phyloP scores from a whole-genome alignment of 2,113 vertebrate species.

The Gymnobelideus leadbeateri region DNA sequence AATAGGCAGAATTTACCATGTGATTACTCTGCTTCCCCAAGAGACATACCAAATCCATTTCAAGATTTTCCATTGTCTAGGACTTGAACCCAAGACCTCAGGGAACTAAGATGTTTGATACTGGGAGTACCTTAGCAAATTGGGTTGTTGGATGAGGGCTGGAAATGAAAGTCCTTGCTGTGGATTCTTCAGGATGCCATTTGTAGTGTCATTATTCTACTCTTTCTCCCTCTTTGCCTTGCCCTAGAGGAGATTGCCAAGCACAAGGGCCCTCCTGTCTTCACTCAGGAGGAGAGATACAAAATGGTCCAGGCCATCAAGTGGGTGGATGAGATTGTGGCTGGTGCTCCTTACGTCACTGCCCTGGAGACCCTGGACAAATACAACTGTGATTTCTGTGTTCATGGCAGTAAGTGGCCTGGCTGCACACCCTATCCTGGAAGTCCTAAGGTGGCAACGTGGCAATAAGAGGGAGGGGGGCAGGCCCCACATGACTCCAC shows the following conservation, averaged over 20 bases:
- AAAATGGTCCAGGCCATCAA: conserved; percentile 98
- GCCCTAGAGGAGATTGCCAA: conserved; percentile 94
- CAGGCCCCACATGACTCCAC: not conserved
- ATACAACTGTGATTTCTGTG: conserved; percentile 96
- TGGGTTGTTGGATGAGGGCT: not conserved
- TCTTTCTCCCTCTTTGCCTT: not conserved
- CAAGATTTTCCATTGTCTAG: not conserved
- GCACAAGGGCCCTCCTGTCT: conserved; percentile 98
- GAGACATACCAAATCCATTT: not conserved
- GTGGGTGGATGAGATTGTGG: conserved; percentile 98
- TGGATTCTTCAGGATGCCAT: not conserved
- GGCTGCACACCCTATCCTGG: not conserved
- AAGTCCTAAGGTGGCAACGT: not conserved
- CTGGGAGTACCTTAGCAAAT: not conserved
- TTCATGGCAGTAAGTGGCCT: conserved; percentile 93
- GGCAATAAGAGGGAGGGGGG: not conserved
- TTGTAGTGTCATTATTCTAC: not conserved
- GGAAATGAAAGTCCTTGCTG: not conserved
- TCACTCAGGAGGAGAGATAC: conserved; percentile 96
- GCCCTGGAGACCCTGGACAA: conserved; percentile 96
- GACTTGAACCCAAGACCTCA: not conserved
- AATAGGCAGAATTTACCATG: not conserved
- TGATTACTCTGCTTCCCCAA: not conserved
- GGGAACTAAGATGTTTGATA: not conserved
- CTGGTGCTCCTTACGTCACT: conserved; percentile 96